phyloP scores from a whole-genome alignment of 2,888 invertebrate species.

The Sesamia inferens region DNA sequence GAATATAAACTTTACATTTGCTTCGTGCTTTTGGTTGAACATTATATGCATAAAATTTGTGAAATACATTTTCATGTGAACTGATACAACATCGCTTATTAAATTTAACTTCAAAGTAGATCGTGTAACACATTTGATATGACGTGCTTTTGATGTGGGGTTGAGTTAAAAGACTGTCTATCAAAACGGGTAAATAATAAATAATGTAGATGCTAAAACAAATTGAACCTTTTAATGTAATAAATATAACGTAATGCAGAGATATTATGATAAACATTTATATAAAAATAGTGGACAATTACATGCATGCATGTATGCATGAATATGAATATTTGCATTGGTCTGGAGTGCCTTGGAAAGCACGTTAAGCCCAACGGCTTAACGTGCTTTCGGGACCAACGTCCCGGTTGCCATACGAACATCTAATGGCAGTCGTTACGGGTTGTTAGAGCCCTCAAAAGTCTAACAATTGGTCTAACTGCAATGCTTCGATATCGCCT shows the following conservation, averaged over 20 bases:
- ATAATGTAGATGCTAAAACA: not conserved
- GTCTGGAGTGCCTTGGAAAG: too few relatives aligned
- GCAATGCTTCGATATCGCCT: too few relatives aligned
- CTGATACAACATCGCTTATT: not conserved
- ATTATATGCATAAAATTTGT: not conserved
- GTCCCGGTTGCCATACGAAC: too few relatives aligned
- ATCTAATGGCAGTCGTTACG: too few relatives aligned
- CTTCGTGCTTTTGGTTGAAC: not conserved
- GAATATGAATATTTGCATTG: too few relatives aligned
- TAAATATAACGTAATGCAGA: not conserved
- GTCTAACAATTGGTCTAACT: too few relatives aligned
- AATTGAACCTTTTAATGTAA: not conserved
- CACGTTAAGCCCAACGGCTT: too few relatives aligned
- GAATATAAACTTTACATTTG: too few relatives aligned
- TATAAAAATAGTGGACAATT: too few relatives aligned
- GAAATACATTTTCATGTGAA: not conserved
- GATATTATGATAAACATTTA: not conserved
- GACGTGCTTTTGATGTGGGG: slow-evolving; percentile 47
- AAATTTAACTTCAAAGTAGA: slow-evolving; percentile 21
- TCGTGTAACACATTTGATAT: slow-evolving; percentile 6
- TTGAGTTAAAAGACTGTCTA: slow-evolving; percentile 11
- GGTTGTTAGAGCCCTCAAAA: too few relatives aligned
- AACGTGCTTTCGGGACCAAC: too few relatives aligned
- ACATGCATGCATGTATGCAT: too few relatives aligned
- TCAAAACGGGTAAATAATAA: slow-evolving; percentile 19